Evolutionary conservation across 2,888 invertebrate species (phyloP).

Genomic region (Altica lythri): DNA sequence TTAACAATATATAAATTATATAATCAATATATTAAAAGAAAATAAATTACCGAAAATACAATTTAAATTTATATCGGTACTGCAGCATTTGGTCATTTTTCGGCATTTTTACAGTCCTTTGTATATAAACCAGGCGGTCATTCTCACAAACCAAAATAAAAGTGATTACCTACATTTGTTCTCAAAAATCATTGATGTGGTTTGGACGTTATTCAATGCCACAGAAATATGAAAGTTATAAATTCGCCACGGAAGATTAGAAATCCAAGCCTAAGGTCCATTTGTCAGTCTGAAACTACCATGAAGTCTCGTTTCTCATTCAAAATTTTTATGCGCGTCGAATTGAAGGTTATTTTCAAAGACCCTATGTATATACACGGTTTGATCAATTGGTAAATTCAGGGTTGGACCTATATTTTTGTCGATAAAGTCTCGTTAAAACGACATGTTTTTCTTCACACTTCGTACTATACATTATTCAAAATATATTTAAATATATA

Average conservation of each 20-base stretch:
- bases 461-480: too few species aligned
- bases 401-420: slow-evolving; percentile 1
- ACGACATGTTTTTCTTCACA: too few species aligned
- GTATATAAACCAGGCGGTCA: neutral
- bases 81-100: neutral
- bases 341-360: slow-evolving; percentile 29
- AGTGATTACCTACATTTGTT: slow-evolving; percentile 5
- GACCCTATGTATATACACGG: slow-evolving; percentile 25
- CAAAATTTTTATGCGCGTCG: slow-evolving; percentile 33
- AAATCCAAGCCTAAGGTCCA: slow-evolving; percentile 35
- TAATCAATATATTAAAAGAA: too few species aligned
- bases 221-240: slow-evolving; percentile 14
- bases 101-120: slow-evolving; percentile 1
- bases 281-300: slow-evolving; percentile 31
- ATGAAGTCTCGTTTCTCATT: slow-evolving; percentile 18
- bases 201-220: neutral
- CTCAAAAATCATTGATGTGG: neutral
- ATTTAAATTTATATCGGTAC: too few species aligned
- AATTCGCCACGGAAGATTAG: slow-evolving; percentile 39
- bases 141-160: slow-evolving; percentile 13
- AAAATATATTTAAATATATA: too few species aligned
- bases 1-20: too few species aligned
- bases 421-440: too few species aligned
- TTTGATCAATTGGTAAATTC: slow-evolving; percentile 25
- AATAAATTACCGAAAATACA: too few species aligned